Conservation (phyloP, 2,888 invertebrate genomes). For the Lasius fuliginosus region DNA sequence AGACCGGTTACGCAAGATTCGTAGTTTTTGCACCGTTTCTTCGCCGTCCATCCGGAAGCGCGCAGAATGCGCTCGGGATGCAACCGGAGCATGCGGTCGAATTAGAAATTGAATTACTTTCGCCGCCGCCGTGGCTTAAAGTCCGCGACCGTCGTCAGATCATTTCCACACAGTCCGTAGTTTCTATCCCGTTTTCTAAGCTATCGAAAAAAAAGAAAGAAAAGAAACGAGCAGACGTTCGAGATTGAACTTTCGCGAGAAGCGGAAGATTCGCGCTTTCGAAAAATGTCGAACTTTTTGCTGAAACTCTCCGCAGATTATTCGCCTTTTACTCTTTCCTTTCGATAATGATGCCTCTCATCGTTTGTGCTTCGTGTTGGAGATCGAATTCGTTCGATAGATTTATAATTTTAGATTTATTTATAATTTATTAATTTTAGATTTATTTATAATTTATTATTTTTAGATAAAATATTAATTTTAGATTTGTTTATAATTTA, state of each 20-base stretch:
- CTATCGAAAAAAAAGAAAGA: background rate
- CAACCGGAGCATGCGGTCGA: conserved; percentile 59
- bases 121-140: conserved; percentile 50
- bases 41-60: conserved; percentile 4
- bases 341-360: background rate
- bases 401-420: no score
- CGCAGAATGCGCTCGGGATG: conserved; percentile 1
- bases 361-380: background rate
- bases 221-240: background rate
- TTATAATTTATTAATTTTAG: no score
- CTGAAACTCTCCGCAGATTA: background rate
- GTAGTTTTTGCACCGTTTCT: conserved; percentile 16
- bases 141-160: background rate
- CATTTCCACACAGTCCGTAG: background rate
- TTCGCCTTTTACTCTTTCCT: background rate
- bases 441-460: no score
- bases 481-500: no score
- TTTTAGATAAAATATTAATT: no score
- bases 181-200: conserved; percentile 4
- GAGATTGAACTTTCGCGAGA: conserved; percentile 7
- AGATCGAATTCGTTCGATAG: background rate
- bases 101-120: conserved; percentile 74
- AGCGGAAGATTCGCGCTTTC: background rate
- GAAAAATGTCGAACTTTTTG: background rate
- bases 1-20: conserved; percentile 7